phyloP scores from a whole-genome alignment of 2,888 invertebrate genomes.

The Hanleya hanleyi region DNA sequence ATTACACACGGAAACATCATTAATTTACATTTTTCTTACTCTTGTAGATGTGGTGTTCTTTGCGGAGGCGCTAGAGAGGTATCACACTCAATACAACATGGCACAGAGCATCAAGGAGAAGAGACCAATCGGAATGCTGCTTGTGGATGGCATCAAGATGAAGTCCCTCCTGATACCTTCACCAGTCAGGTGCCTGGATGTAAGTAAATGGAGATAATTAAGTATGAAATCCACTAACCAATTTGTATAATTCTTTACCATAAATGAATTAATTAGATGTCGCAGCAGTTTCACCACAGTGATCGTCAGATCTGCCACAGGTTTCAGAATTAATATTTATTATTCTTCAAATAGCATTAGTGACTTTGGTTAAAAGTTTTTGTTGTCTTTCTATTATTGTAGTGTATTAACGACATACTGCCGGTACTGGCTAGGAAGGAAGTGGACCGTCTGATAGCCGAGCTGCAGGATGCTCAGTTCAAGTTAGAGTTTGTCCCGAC shows the following conservation, averaged over 20 bases:
- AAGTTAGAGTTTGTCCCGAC: slow-evolving; percentile 81
- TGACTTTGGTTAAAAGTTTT: too few relatives aligned
- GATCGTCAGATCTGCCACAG: too few relatives aligned
- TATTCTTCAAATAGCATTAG: too few relatives aligned
- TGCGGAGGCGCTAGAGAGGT: slow-evolving; percentile 80
- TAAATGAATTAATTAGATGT: too few relatives aligned
- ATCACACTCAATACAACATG: slow-evolving; percentile 81
- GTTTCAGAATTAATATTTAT: too few relatives aligned
- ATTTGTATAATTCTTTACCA: too few relatives aligned
- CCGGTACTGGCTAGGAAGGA: slow-evolving; percentile 69
- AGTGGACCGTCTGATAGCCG: slow-evolving; percentile 75
- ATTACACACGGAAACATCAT: neutral
- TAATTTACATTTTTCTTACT: neutral
- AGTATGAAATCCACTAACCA: too few relatives aligned
- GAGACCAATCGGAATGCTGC: slow-evolving; percentile 83
- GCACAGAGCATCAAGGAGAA: slow-evolving; percentile 81
- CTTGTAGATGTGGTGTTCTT: slow-evolving; percentile 78
- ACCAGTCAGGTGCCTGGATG: slow-evolving; percentile 81
- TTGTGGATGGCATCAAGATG: slow-evolving; percentile 82
- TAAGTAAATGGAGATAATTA: too few relatives aligned
- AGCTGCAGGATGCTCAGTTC: slow-evolving; percentile 80
- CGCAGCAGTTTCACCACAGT: neutral
- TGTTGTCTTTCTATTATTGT: slow-evolving; percentile 11
- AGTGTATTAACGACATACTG: slow-evolving; percentile 69
- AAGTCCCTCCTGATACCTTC: slow-evolving; percentile 83